These are phyloP conservation scores for Molanna angustata DNA, from an alignment of 2,888 invertebrate genomes.

Conservation along the genomic window DNA sequence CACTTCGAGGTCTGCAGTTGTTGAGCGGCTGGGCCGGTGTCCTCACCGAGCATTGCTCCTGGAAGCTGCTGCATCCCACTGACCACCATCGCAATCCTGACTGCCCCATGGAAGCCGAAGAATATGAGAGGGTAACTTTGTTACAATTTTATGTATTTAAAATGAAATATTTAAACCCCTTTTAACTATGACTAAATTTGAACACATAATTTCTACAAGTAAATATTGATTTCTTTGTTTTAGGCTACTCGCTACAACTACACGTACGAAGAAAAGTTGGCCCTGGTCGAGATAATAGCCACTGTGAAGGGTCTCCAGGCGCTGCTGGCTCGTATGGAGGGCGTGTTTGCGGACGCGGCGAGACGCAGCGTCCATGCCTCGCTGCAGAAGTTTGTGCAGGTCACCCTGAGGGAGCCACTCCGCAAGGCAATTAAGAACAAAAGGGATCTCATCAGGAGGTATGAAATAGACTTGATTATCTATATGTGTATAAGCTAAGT, in stretches of 20 bases:
- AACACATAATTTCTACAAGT: no score
- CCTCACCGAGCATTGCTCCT: slow-evolving; percentile 94
- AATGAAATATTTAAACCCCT: no score
- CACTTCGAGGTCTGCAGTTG: slow-evolving; percentile 87
- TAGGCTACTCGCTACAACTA: slow-evolving; percentile 98
- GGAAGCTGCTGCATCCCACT: slow-evolving; percentile 97
- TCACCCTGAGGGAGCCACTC: slow-evolving; percentile 83
- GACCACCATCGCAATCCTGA: slow-evolving; percentile 94
- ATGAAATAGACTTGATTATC: no score
- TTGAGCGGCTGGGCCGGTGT: slow-evolving; percentile 96
- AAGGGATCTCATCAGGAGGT: slow-evolving; percentile 88
- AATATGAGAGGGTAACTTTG: slow-evolving; percentile 86
- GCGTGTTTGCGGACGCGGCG: slow-evolving; percentile 90
- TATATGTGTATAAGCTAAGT: no score
- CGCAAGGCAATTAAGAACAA: slow-evolving; percentile 97
- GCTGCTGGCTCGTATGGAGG: slow-evolving; percentile 95
- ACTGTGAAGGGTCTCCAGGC: slow-evolving; percentile 99
- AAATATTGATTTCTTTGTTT: no score
- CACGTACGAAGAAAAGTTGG: slow-evolving; percentile 95
- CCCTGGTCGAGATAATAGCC: slow-evolving; percentile 95
- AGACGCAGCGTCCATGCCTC: slow-evolving; percentile 92
- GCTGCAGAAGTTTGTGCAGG: slow-evolving; percentile 94
- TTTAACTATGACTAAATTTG: no score
- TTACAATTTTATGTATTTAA: no score
- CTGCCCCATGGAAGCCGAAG: slow-evolving; percentile 95